Base-by-base conservation (phyloP, 2,888 invertebrate genomes). In the Leucania comma region DNA sequence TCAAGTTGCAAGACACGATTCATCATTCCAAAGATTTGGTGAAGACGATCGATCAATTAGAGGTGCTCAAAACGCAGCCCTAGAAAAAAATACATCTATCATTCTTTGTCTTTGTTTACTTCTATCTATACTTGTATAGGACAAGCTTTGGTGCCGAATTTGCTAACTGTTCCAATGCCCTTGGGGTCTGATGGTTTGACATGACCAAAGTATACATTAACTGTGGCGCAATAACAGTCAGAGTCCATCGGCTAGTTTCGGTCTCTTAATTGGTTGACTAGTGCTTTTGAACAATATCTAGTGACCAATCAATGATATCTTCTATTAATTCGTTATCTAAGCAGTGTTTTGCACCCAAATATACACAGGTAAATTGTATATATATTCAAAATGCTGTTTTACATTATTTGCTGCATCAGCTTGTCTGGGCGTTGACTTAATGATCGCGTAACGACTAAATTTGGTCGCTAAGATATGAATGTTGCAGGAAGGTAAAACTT, bases 21-120 rank as follows among this genome's bases (percentile, higher is more conserved):
- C 65, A 81, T 81, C 81, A 81, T 83, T 68, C 75, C 60, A 68
- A 82, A 83, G 81, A 81, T 80, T 75, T 68, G 29, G 64, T 51
- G 57, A 67, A 58, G 42, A 59, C 67, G 35, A 83, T 82, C 81
- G 66, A 83, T 82, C 82, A 82, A 82, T 82, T 80, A 81, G 24
- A 48, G 12, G 38, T 69, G 71, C 72, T 70, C 69, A 66, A 81
- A 83, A 79, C 53, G 66, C 20, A 66, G 76, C 56, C 57, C 58
- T 68, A 58, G 54, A 72, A 68, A 69, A 78, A 79, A 38, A 14
- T n/a, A 35, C 63, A 81, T 82, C 78, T 68, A 80, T 82, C 78
- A 83, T 80, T 74, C 63, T 80, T 74, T 77, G 74, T 69, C 77
- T 77, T 51, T 54, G 38, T 48, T 79, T 68, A n/a, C 56, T 60